Conservation (phyloP, 2,113 vertebrate genomes). For the Thamnaconus septentrionalis region DNA sequence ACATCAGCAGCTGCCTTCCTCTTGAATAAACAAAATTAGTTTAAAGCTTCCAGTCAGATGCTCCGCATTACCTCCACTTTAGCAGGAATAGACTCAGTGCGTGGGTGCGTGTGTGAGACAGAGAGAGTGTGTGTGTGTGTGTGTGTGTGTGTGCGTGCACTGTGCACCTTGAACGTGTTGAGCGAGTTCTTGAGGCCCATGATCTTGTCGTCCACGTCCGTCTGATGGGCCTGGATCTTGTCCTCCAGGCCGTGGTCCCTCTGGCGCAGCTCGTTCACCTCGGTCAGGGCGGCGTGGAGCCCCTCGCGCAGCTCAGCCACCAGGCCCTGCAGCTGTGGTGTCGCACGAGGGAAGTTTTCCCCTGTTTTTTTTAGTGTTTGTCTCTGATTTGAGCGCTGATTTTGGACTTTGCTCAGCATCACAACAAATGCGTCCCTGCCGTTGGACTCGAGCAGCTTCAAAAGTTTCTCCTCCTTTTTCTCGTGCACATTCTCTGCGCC, state of each 20-base stretch:
- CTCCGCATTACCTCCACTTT: conserved; percentile 27
- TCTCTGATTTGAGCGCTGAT: conserved; percentile 32
- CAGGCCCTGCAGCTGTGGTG: conserved; percentile 84
- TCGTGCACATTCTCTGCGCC: conserved; percentile 5
- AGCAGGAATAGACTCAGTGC: background rate
- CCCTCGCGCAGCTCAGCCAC: conserved; percentile 90
- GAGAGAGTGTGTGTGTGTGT: background rate
- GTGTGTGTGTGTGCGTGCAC: background rate
- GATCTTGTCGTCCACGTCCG: conserved; percentile 90
- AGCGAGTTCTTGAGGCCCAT: conserved; percentile 92
- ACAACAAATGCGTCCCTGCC: too few relatives aligned
- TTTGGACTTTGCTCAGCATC: conserved; percentile 58
- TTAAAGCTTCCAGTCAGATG: conserved; percentile 44
- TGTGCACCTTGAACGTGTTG: conserved; percentile 88
- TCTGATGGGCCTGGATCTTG: conserved; percentile 85
- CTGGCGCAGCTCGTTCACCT: conserved; percentile 85
- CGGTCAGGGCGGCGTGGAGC: conserved; percentile 85
- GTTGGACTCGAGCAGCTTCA: conserved; percentile 18
- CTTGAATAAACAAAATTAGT: conserved; percentile 31
- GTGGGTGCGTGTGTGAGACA: conserved; percentile 3
- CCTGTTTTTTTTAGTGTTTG: background rate
- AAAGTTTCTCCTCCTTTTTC: conserved; percentile 13
- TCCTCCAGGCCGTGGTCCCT: conserved; percentile 87
- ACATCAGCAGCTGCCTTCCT: conserved; percentile 7
- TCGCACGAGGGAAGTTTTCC: background rate